Evolutionary conservation across 2,888 invertebrate species (phyloP), one percentile per base, ranked within the genome.

Genomic region (Pyrrhosoma nymphula): DNA sequence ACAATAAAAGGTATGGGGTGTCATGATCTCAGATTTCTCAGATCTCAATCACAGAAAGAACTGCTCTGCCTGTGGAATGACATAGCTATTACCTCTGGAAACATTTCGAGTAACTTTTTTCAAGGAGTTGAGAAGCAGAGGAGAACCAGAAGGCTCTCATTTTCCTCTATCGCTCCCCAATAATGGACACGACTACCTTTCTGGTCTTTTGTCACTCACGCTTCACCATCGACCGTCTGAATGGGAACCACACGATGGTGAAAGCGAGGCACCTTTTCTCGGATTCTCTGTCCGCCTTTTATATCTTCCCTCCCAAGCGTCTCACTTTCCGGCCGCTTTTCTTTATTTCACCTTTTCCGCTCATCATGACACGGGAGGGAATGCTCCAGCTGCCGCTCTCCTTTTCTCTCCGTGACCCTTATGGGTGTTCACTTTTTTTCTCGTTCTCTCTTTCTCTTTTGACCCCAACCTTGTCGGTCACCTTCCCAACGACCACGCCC

Each of bases 381-480:
- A 55, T 55, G 55, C 39, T 55, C 47, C 89, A 89, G 89, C 56
- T 55, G 56, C 89, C 26, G 35, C n/a, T 89, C 23, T 35, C 55
- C 89, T 89, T 55, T 47, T 39, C 89, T 39, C 89, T 82, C 35
- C 82, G 82, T 82, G 82, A 82, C 82, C 82, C 18, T 82, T 82
- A 18, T 60, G 14, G 35, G 35, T 35, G 82, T 82, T 82, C 89
- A 89, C 89, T 56, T 56, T 89, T n/a, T 89, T 89, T 55, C 26
- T 55, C 89, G 12, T 56, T 55, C 35, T 26, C 26, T 20, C 26
- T 56, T 26, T 39, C 47, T n/a, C 26, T 47, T 56, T 56, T 23
- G 56, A 20, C 47, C 89, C n/a, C 55, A 89, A 89, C 14, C 56
- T 89, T 35, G 26, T 26, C 88, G 20, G 18, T 89, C 89, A 2